These are phyloP conservation scores for Leptogaster cylindrica DNA, from an alignment of 2,888 invertebrate species.

Conservation along the genomic window DNA sequence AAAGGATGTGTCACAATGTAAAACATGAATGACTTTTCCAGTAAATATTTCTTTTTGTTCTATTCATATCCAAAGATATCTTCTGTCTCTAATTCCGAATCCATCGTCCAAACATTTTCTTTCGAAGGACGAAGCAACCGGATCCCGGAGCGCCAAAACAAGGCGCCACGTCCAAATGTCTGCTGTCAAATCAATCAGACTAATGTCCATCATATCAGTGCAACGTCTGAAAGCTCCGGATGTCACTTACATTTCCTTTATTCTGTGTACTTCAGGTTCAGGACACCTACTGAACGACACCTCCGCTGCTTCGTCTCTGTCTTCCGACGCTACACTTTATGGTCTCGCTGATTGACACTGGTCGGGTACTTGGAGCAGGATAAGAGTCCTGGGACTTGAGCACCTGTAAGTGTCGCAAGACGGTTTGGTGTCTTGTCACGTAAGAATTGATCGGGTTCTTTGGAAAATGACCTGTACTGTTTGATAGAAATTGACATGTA, in stretches of 20 bases:
- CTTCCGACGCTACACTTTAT: neutral
- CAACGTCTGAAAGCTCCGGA: neutral
- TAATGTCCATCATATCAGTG: conserved; percentile 18
- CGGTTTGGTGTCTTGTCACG: conserved; percentile 16
- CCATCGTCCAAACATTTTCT: no score
- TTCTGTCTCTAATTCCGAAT: no score
- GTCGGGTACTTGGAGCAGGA: neutral
- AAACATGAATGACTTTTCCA: no score
- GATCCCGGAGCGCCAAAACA: no score
- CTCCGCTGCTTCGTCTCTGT: neutral
- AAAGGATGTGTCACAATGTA: no score
- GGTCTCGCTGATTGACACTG: conserved; percentile 16
- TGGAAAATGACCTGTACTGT: neutral
- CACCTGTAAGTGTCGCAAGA: conserved; percentile 32
- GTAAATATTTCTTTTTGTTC: no score
- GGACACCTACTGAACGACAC: neutral
- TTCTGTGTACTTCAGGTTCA: neutral
- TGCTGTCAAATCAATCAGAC: conserved; percentile 29
- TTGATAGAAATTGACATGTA: conserved; percentile 15
- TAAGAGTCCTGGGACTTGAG: neutral
- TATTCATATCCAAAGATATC: no score
- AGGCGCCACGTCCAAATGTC: conserved; percentile 1
- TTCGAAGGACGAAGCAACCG: no score
- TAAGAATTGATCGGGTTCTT: conserved; percentile 24
- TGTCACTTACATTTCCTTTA: neutral